These are phyloP conservation scores for Heliconius hermathena DNA, from an alignment of 1,140 invertebrate species.

Conservation along the genomic window DNA sequence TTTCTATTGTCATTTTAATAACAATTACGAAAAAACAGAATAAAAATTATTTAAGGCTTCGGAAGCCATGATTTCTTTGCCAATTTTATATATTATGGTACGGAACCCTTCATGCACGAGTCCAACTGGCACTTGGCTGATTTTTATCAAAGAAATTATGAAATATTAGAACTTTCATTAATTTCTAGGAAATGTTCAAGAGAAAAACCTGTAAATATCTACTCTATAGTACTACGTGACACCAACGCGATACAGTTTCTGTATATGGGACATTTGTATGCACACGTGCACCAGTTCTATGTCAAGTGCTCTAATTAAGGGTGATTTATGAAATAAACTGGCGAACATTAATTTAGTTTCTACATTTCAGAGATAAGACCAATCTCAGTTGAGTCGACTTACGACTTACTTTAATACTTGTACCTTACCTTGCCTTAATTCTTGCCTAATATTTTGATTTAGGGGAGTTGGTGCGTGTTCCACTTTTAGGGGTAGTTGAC, in stretches of 20 bases:
- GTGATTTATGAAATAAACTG: slow-evolving; percentile 39
- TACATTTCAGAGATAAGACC: slow-evolving; percentile 3
- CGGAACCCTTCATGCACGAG: too few species aligned
- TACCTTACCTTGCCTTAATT: neutral
- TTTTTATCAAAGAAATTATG: too few species aligned
- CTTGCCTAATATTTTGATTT: neutral
- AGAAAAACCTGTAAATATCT: neutral
- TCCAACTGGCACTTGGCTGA: too few species aligned
- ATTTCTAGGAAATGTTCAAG: neutral
- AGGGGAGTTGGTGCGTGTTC: neutral
- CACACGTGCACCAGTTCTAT: slow-evolving; percentile 14
- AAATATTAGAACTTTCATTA: too few species aligned
- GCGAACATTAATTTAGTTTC: slow-evolving; percentile 41
- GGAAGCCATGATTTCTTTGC: too few species aligned
- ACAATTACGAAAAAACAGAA: too few species aligned
- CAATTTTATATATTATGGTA: too few species aligned
- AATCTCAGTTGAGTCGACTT: neutral
- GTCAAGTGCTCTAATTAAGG: slow-evolving; percentile 36
- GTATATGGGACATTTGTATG: slow-evolving; percentile 20
- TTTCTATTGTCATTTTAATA: too few species aligned
- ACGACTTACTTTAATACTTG: slow-evolving; percentile 5
- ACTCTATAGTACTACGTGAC: neutral
- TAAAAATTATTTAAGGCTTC: too few species aligned
- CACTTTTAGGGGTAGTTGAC: neutral
- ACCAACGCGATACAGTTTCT: neutral